Evolutionary conservation across 2,888 invertebrate genomes (phyloP), one percentile per base, ranked within the genome.

Genomic region (Drosophila borborema): DNA sequence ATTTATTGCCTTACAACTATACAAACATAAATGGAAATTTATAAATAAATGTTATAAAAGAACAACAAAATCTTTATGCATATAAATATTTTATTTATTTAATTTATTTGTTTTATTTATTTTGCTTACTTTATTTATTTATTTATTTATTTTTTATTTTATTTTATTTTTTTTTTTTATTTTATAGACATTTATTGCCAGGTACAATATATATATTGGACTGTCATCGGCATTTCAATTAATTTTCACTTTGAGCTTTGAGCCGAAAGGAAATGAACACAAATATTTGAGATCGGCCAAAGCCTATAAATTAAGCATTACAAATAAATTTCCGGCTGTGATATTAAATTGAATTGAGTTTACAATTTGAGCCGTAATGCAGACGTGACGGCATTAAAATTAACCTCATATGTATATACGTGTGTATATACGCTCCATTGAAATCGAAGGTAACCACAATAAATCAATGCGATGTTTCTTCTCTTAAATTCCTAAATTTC

Each of bases 301-400:
- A 41, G 55, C 3, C 48, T 28, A 48, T 65, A 72, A 65, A 65
- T 75, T 56, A 72, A 66, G 51, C 55, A 45, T 48, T 56, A 7
- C 28, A 63, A 63, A 59, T 45, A 49, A 55, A 65, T 63, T 53
- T 60, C 43, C 62, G 49, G 31, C 36, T 43, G 34, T 31, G 36
- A 34, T 20, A 48, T 46, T 53, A n/a, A 79, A 67, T 71, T 36
- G 31, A 79, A 71, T 71, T 67, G 40, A 43, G 54, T 46, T 60
- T 59, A 28, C 80, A 64, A 58, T 62, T 40, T 55, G 31, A 8
- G 2, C 14, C 18, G 49, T 55, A 60, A 28, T 46, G 45, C 53
- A 61, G 66, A 61, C 80, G 80, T 80, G 80, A 58, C 67, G 58
- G 46, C 41, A 55, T 74, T 58, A 77, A 45, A 54, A 34, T 45